Evolutionary conservation across 2,888 invertebrate genomes (phyloP), one percentile per base, ranked within the genome.

Genomic region (Pantelozetes paolii): DNA sequence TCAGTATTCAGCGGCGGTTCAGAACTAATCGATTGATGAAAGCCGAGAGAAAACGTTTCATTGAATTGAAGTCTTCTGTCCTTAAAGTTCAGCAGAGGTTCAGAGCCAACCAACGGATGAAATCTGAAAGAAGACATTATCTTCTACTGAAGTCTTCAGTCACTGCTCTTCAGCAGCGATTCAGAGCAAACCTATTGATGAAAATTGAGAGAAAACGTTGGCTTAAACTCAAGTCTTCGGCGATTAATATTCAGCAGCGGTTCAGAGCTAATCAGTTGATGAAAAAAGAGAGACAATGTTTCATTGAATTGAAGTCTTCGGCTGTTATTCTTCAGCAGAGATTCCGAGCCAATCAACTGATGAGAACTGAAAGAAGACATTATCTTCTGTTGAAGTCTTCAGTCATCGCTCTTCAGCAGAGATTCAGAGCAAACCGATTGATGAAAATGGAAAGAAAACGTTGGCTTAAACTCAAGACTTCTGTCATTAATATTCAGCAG

Each of bases 361-460:
- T 40, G 40, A 40, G 23, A 23, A 20, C 13, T 1, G 48, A 71
- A 71, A 40, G 72, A 42, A 11, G 15, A 30, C 20, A 72, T 64
- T 54, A 57, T 72, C 2, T 45, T 6, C 67, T 48, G 1, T 23
- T 70, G 20, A 70, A 23, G 70, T 11, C 48, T 71, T 26, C 71
- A 5, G 32, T 28, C 32, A 32, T 71, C 45, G 18, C 20, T 13
- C 23, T 74, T 30, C 74, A 74, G 28, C 0, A 5, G n/a, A n/a
- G 3, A 18, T 45, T 64, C 20, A n/a, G 73, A 26, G 23, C 42
- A 2, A 36, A 73, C 18, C 40, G 18, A 28, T 6, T 45, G 30
- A 64, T 64, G 48, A 67, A 18, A 28, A 13, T 15, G 2, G 40
- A 69, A 42, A 42, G 42, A 11, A 5, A 48, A n/a, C 8, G 15